Base-by-base conservation (phyloP, 2,888 invertebrate species). In the Scotopteryx bipunctaria region DNA sequence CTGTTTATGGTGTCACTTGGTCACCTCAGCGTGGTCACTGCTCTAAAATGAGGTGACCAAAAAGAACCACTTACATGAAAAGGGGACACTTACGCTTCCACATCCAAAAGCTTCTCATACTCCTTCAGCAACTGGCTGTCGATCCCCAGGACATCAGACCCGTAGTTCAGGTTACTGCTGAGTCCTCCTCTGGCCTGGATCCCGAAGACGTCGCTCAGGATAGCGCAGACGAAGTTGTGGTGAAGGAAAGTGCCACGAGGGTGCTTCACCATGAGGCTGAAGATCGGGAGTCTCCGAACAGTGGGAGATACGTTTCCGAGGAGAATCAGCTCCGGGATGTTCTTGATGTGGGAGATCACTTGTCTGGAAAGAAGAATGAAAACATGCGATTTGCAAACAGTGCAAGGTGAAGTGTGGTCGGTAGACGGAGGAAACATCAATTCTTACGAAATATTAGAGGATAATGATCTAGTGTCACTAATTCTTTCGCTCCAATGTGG, bases 131-230 rank as follows among this genome's bases (percentile, higher is more conserved):
- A 88, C 61, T 94, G 92, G 59, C 94, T 93, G 67, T 95, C 94
- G 55, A 98, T 97, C 6, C 97, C 97, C 47, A 98, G 88, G 11
- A 97, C 87, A 81, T 96, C 95, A 79, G 96, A 94, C 2, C 96
- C 96, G 73, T 97, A 97, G 45, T 95, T 94, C 43, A 96, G 93
- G 36, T 96, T 95, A 80, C 97, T 97, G 9, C 94, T 94, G 67
- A 95, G 92, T 0, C 95, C 96, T 0, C 95, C 94, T 55, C 95
- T 91, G 0, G 95, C 95, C 83, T 97, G 97, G 45, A 98, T 96
- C 0, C 98, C 98, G 77, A 97, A 98, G 16, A 98, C 93, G 72
- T 98, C 97, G 73, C 97, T 98, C 33, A 98, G 91, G 13, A 98
- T 92, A 5, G 96, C 95, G 64, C 95, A 95, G 5, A 98, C 94